Percentiles rank a stretch among this genome's conserved stretches.
These are phyloP conservation scores for Labrus mixtus DNA, from an alignment of 2,113 vertebrate species.

Conservation along the genomic window DNA sequence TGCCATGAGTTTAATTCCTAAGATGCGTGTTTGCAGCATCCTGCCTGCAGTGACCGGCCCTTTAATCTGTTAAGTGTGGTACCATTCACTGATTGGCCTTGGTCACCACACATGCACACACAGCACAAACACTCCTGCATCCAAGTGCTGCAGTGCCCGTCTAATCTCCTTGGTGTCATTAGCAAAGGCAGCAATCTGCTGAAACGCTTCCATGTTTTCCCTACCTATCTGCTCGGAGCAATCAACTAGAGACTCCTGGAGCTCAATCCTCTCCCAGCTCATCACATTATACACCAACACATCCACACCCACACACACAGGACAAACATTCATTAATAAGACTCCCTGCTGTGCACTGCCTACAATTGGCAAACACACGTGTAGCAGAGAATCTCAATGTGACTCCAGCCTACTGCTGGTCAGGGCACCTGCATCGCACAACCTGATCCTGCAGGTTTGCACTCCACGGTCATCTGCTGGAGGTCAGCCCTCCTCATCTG, in stretches of 20 bases:
- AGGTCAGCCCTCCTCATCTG: neutral
- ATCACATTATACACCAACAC: constrained; percentile 21
- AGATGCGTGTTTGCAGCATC: constrained; percentile 3
- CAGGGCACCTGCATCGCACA: neutral
- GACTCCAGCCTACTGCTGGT: neutral
- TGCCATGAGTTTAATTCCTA: neutral
- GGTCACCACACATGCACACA: constrained; percentile 14
- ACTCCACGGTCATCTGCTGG: neutral
- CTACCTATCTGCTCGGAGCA: constrained; percentile 42
- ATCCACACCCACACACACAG: neutral
- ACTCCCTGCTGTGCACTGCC: neutral
- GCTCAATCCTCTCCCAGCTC: constrained; percentile 26
- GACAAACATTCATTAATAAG: constrained; percentile 9
- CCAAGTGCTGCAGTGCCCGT: constrained; percentile 44
- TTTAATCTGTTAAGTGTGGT: constrained; percentile 68
- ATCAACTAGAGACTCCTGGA: constrained; percentile 26
- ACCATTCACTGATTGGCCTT: constrained; percentile 51
- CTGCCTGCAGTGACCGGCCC: constrained; percentile 10
- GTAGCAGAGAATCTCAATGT: neutral
- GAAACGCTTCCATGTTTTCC: constrained; percentile 49
- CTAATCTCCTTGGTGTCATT: constrained; percentile 74
- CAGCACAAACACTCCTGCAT: constrained; percentile 41
- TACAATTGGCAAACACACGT: constrained; percentile 3
- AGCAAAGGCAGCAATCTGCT: constrained; percentile 71
- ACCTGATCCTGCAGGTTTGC: neutral